Evolutionary conservation across 2,797 vertebrate species (phyloP).

Genomic region (Scyliorhinus canicula): DNA sequence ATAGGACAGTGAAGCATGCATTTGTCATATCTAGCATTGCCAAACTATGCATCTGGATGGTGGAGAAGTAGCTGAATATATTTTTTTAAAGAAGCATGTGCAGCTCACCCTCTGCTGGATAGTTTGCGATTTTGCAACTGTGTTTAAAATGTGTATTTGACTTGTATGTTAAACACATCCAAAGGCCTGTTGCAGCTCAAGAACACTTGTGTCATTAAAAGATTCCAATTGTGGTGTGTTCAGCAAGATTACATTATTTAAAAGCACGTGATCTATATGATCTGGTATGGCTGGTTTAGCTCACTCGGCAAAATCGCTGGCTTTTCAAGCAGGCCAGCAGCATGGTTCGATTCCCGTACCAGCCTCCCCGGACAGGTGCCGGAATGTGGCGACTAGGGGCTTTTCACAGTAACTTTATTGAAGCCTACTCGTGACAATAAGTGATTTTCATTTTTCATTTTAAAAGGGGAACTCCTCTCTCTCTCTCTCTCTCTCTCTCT

Average conservation of each 20-base stretch:
- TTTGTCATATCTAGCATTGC: background rate
- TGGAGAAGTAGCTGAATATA: background rate
- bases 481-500: too few species aligned
- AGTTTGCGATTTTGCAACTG: background rate
- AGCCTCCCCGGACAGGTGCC: too few species aligned
- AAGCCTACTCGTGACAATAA: too few species aligned
- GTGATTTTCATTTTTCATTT: too few species aligned
- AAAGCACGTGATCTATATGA: background rate
- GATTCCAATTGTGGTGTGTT: background rate
- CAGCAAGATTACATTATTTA: background rate
- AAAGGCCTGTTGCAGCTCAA: background rate
- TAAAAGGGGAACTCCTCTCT: too few species aligned
- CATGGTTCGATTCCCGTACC: too few species aligned
- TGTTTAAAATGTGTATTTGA: background rate
- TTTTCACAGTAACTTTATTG: too few species aligned
- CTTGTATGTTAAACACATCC: background rate
- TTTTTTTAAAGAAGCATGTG: background rate
- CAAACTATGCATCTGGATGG: background rate
- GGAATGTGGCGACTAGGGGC: too few species aligned
- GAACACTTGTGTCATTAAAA: background rate
- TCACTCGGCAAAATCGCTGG: too few species aligned
- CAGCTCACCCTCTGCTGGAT: background rate
- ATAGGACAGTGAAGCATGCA: background rate
- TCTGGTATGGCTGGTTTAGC: too few species aligned
- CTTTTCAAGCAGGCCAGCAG: too few species aligned